Conservation (phyloP, 2,888 invertebrate species). For the Drosophila greeni region DNA sequence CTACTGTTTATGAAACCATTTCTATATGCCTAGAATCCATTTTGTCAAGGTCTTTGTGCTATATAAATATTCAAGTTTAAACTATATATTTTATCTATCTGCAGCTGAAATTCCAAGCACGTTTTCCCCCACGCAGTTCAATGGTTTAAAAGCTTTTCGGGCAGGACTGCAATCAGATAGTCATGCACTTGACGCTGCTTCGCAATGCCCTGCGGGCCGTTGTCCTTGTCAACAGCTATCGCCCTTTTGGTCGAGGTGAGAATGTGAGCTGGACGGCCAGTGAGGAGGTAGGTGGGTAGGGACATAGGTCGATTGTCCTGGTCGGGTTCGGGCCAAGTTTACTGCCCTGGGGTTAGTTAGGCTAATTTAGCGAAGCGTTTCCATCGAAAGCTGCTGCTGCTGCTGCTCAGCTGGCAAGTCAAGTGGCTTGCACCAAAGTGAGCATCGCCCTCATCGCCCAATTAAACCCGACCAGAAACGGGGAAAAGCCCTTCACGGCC, state of each 20-base stretch:
- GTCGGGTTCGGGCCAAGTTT: constrained; percentile 15
- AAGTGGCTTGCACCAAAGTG: constrained; percentile 41
- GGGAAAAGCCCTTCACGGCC: constrained; percentile 27
- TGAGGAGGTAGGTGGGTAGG: not conserved
- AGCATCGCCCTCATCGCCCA: constrained; percentile 51
- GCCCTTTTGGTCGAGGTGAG: constrained; percentile 46
- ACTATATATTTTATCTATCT: not conserved
- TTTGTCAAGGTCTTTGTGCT: not conserved
- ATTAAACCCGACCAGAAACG: constrained; percentile 50
- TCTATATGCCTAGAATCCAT: too few relatives aligned
- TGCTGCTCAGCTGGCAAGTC: constrained; percentile 27
- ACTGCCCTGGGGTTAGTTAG: constrained; percentile 41
- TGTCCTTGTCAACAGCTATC: constrained; percentile 48
- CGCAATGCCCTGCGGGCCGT: constrained; percentile 32
- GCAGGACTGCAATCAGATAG: constrained; percentile 59
- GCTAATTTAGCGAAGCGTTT: constrained; percentile 51
- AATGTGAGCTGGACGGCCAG: constrained; percentile 26
- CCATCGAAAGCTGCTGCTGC: constrained; percentile 27
- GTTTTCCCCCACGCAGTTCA: constrained; percentile 39
- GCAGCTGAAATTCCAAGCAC: constrained; percentile 55
- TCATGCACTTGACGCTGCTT: constrained; percentile 34
- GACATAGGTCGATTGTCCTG: not conserved
- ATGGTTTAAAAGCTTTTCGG: constrained; percentile 61
- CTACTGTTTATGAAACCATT: too few relatives aligned
- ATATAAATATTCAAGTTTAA: not conserved